Base-by-base conservation (phyloP, 1,140 invertebrate genomes). In the Panagrolaimus sp. region DNA sequence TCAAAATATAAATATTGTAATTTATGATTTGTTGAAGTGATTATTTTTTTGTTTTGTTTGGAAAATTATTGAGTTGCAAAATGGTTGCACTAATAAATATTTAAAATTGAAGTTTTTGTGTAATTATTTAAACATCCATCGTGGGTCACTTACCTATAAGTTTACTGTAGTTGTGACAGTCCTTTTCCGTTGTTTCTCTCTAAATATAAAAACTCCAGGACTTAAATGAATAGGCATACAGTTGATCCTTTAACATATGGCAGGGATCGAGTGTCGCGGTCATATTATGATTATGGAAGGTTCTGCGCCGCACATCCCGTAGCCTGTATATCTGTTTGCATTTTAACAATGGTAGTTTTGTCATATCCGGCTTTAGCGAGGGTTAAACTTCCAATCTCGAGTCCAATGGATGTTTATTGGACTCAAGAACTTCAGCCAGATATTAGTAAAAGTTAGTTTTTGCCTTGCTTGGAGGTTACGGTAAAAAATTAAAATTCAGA, bases 261-360 rank as follows among this genome's bases (percentile, higher is more conserved):
- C 28, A 43, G 6, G 63, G 77, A 76, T 32, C 55, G 77, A 32
- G 69, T 78, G 17, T 63, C 71, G 21, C 72, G 75, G 17, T 76
- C 77, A 3, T 78, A 78, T 63, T 74, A 77, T 52, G 77, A 78
- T 62, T 78, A 78, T 68, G 77, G 78, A 44, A 79, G 77, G 43
- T 55, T 80, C 3, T 79, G 77, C 45, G 74, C 78, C 7, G 74
- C 77, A 12, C 77, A 79, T 72, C 77, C 77, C 12, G 48, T 63
- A 9, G 26, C 74, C 43, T 79, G 77, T 70, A 66, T 79, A 5
- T 66, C 78, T 3, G 62, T 79, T 52, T 79, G 78, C 1, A 72
- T 80, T 52, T 21, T 78, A 15, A 77, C 74, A 14, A 75, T 80
- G 32, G 12, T 79, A 12, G 67, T 79, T 48, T 71, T 79, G 15